Evolutionary conservation across 1,140 invertebrate species (phyloP), one percentile per base, ranked within the genome.

Genomic region (Saxidomus purpurata): DNA sequence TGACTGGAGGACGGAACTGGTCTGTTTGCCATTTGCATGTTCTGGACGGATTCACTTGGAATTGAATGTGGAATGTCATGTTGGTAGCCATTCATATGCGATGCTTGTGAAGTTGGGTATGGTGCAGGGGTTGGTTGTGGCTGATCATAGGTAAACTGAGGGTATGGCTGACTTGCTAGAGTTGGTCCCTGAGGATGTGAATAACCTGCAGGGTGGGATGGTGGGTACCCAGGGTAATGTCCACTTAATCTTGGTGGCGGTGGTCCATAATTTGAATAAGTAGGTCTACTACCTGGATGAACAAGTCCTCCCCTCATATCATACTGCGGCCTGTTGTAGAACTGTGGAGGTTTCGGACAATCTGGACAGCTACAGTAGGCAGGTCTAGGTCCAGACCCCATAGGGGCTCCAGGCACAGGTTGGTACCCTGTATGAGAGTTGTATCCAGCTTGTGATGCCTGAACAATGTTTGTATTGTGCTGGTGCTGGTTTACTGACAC

Each of bases 331-430:
- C 67, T 31, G 28, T 55, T 52, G 47, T 85, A 85, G n/a, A 85
- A 49, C 38, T 52, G 74, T 11, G 86, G 86, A 34, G 86, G 86
- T 40, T 52, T 88, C 6, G 86, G 77, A 81, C 86, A 88, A 40
- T n/a, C 63, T 13, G 86, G 86, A 31, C 86, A 88, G 74, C 38
- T 77, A 69, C 85, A 87, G 28, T 47, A 87, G 0, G 43, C 25
- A 25, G 69, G 25, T n/a, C 55, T 63, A 11, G 71, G 74, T n/a
- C 76, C 34, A 6, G 63, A 61, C 19, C 47, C 63, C 43, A 52
- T 74, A 6, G 49, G 61, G 3, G 19, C 59, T 17, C 38, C 28
- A 31, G 80, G 38, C 43, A 19, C 25, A 69, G 28, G 34, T 34
- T 25, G 34, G 43, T 85, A 85, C 1, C 55, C 49, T 52, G 76